A percentile compares a stretch with the other conserved stretches of the same genome.
phyloP scores from a whole-genome alignment of 2,797 vertebrate genomes.

The Platyrinchus mystaceus region DNA sequence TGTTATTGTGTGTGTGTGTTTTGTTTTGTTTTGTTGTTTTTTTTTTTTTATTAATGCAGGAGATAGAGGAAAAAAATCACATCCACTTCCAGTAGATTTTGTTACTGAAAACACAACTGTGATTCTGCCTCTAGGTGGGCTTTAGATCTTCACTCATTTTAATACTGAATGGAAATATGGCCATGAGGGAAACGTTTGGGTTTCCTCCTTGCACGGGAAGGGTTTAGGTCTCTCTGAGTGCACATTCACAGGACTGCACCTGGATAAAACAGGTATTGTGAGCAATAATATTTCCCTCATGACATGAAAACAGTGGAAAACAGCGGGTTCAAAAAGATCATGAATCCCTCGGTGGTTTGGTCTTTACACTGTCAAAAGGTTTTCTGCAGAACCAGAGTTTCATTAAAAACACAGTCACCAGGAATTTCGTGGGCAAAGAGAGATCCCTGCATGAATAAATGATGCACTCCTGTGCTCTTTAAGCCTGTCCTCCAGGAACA shows the following conservation, averaged over 20 bases:
- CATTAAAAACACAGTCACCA: background rate
- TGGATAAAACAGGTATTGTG: background rate
- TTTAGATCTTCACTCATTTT: slow-evolving; percentile 17
- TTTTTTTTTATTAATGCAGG: background rate
- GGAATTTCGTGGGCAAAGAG: slow-evolving; percentile 13
- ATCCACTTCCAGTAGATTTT: background rate
- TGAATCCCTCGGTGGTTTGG: background rate
- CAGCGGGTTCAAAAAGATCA: background rate
- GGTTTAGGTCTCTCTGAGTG: background rate
- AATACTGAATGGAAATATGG: background rate
- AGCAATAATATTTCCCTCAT: background rate
- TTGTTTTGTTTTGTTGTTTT: background rate
- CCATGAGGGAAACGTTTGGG: background rate
- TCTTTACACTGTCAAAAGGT: background rate
- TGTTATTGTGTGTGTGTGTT: too few relatives aligned
- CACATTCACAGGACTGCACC: background rate
- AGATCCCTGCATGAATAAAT: background rate
- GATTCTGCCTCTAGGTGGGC: background rate
- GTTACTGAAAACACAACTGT: background rate
- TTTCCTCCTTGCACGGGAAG: background rate
- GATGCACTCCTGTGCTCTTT: background rate
- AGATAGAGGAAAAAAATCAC: background rate
- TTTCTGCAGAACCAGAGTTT: background rate
- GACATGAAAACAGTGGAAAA: background rate
- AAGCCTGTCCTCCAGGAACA: slow-evolving; percentile 11